Evolutionary conservation across 2,888 invertebrate genomes (phyloP), one percentile per base, ranked within the genome.

Genomic region (Microplitis deprimator): DNA sequence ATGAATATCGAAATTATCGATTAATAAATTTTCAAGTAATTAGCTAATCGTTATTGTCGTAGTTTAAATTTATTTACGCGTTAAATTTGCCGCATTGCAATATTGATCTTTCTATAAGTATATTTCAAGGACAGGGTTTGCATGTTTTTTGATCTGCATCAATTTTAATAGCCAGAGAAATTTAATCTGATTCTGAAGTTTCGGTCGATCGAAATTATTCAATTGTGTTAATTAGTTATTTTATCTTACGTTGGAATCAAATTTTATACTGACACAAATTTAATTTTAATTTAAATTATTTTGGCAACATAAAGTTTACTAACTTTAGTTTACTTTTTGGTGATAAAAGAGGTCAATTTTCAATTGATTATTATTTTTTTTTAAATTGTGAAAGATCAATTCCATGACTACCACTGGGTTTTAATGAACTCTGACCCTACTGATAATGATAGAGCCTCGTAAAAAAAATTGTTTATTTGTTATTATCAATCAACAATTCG

Each of bases 141-240:
- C 75, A 68, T 75, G 75, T n/a, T 16, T 40, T 17, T 29, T 62
- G 75, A 74, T 29, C 65, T 29, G 13, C 29, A 65, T 38, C 13
- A 29, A 65, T 29, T 20, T 29, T 62, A 20, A 50, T 50, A 50
- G 10, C 50, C n/a, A 68, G 39, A 29, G 29, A 29, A 29, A 29
- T 29, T 68, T 50, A 69, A 69, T 69, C 50, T 50, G 69, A 20
- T 65, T 13, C 65, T 65, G 38, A 65, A 65, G 65, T 65, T 65
- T 10, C 29, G 8, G 65, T 65, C 65, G 38, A 69, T 41, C 17
- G 40, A 50, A 29, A n/a, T 69, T 17, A 50, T 69, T 69, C 81
- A 83, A 69, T 80, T 77, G 13, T 68, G 77, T 39, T 65, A 79
- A 6, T 84, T 84, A 79, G 75, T 84, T 62, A 75, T 82, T 6